A percentile compares a stretch with the other conserved stretches of the same genome.
Evolutionary conservation across 2,113 vertebrate genomes (phyloP).

Genomic region (Xiphophorus hellerii): DNA sequence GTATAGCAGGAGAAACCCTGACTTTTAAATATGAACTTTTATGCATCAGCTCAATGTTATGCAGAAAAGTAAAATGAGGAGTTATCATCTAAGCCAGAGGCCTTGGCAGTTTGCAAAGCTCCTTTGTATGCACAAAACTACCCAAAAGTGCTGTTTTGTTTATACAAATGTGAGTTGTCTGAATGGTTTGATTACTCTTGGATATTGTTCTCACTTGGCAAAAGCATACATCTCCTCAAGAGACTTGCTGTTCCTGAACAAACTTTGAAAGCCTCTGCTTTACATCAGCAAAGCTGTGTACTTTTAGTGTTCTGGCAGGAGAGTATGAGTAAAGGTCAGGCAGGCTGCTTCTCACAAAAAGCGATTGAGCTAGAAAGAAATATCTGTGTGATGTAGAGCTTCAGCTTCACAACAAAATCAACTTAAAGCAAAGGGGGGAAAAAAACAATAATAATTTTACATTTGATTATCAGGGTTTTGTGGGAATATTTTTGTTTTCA

Average conservation of each 20-base stretch:
- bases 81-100: slow-evolving; percentile 50
- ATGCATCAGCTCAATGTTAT: slow-evolving; percentile 5
- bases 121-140: slow-evolving; percentile 20
- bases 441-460: slow-evolving; percentile 2
- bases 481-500: slow-evolving; percentile 15
- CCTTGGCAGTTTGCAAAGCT: slow-evolving; percentile 61
- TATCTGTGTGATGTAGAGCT: slow-evolving; percentile 25
- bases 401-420: slow-evolving; percentile 4
- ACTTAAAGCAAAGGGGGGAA: background rate
- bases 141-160: slow-evolving; percentile 4
- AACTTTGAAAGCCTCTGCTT: slow-evolving; percentile 42
- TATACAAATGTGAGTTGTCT: slow-evolving; percentile 29
- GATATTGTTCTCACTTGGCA: slow-evolving; percentile 58
- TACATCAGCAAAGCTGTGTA: slow-evolving; percentile 41
- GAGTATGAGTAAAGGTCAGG: slow-evolving; percentile 56
- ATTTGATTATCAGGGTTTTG: slow-evolving; percentile 24
- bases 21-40: slow-evolving; percentile 8
- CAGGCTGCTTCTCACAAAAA: slow-evolving; percentile 21
- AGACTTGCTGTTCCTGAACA: slow-evolving; percentile 47
- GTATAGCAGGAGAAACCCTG: slow-evolving; percentile 4
- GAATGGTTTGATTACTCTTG: slow-evolving; percentile 59
- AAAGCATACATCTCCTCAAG: slow-evolving; percentile 51
- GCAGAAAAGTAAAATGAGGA: slow-evolving; percentile 35
- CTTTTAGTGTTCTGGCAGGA: slow-evolving; percentile 23
- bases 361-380: slow-evolving; percentile 1